Conservation (phyloP, 2,113 vertebrate species). For the Grammomys dolichurus region DNA sequence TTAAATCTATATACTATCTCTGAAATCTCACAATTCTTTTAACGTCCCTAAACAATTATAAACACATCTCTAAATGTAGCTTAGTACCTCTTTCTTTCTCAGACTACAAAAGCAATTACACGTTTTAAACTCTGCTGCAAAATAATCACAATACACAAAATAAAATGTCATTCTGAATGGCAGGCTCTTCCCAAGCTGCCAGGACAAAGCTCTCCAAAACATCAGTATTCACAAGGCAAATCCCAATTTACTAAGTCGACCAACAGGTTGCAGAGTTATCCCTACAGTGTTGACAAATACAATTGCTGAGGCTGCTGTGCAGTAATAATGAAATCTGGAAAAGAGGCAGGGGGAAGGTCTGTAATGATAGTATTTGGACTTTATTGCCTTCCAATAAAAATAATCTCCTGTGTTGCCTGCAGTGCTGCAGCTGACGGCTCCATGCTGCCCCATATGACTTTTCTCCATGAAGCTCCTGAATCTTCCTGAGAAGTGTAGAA, state of each 20-base stretch:
- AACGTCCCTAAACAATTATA: slow-evolving; percentile 45
- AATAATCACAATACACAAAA: slow-evolving; percentile 69
- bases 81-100: slow-evolving; percentile 60
- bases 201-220: slow-evolving; percentile 17
- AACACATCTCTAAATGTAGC: neutral
- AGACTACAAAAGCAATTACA: slow-evolving; percentile 70
- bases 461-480: slow-evolving; percentile 72
- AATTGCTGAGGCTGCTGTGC: slow-evolving; percentile 66
- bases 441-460: slow-evolving; percentile 56
- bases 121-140: slow-evolving; percentile 63
- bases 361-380: slow-evolving; percentile 84
- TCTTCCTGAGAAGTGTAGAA: slow-evolving; percentile 72
- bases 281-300: slow-evolving; percentile 68
- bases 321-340: slow-evolving; percentile 72
- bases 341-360: slow-evolving; percentile 66
- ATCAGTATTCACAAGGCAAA: slow-evolving; percentile 60
- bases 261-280: slow-evolving; percentile 65
- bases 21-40: neutral
- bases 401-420: slow-evolving; percentile 72
- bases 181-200: slow-evolving; percentile 51
- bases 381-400: slow-evolving; percentile 84
- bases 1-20: slow-evolving; percentile 14
- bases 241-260: slow-evolving; percentile 7
- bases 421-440: slow-evolving; percentile 68
- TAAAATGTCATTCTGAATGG: slow-evolving; percentile 66